phyloP scores from a whole-genome alignment of 2,888 invertebrate genomes.

The Cerastoderma edule region DNA sequence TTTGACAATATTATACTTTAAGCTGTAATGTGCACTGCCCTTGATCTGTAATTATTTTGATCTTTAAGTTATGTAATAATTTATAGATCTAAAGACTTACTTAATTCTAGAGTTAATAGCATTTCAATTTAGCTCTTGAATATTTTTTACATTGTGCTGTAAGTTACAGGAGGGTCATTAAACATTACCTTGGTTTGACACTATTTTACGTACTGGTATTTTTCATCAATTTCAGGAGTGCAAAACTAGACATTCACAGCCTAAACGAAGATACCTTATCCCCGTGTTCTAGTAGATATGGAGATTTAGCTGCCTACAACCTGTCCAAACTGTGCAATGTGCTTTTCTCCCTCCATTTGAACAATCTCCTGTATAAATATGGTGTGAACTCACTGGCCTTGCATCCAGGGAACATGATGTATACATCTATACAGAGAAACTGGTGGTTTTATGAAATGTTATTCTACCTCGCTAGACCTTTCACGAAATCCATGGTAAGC shows the following conservation, averaged over 20 bases:
- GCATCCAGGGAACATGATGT: slow-evolving; percentile 90
- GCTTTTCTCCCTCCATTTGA: slow-evolving; percentile 91
- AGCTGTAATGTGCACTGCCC: too few relatives aligned
- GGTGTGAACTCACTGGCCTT: slow-evolving; percentile 76
- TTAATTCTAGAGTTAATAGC: too few relatives aligned
- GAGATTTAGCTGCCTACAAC: slow-evolving; percentile 94
- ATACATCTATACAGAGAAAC: slow-evolving; percentile 89
- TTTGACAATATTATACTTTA: too few relatives aligned
- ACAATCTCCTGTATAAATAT: slow-evolving; percentile 79
- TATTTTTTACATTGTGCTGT: too few relatives aligned
- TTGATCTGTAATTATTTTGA: too few relatives aligned
- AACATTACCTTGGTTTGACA: neutral
- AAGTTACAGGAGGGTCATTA: too few relatives aligned
- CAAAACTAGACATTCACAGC: slow-evolving; percentile 79
- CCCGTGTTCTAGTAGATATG: slow-evolving; percentile 89
- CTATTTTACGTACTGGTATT: too few relatives aligned
- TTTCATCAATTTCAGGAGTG: slow-evolving; percentile 68
- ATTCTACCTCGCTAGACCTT: slow-evolving; percentile 93
- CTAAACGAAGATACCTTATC: slow-evolving; percentile 86
- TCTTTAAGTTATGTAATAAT: too few relatives aligned
- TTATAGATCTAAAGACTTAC: too few relatives aligned
- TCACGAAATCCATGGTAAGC: slow-evolving; percentile 95
- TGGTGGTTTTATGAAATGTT: slow-evolving; percentile 93
- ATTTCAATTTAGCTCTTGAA: too few relatives aligned
- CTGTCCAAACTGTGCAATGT: slow-evolving; percentile 94